Evolutionary conservation across 2,888 invertebrate genomes (phyloP), one percentile per base, ranked within the genome.

Genomic region (Agonopterix subpropinquella): DNA sequence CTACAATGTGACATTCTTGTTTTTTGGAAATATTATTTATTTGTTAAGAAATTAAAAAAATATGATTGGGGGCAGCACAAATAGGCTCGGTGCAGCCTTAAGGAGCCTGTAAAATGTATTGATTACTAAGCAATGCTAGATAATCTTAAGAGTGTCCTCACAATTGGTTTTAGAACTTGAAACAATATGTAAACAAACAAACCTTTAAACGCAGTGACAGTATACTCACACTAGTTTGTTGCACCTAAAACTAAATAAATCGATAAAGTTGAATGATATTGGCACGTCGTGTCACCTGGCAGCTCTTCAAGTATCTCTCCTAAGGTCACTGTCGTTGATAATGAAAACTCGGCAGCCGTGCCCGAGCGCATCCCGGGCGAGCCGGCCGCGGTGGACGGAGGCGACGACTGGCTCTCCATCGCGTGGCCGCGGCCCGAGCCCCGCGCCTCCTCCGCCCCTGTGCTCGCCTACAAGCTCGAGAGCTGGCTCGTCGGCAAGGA

Each of bases 381-480:
- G 62, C 95, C 96, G 15, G 89, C 90, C 50, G 91, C 94, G 18
- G 90, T 92, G n/a, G 95, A 96, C 73, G 92, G 93, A n/a, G 96
- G 96, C 43, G 92, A 91, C 67, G 95, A 94, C 72, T 96, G 96
- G 93, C 89, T 96, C 46, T 94, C 95, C 1, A 82, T 96, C 51
- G 91, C 92, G n/a, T 96, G 96, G 96, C 91, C 92, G 36, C 95
- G 95, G 73, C 92, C 95, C 0, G 90, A 91, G 50, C 87, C 89
- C 52, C 88, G 89, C 15, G 92, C 85, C 74, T 60, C 89, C 74
- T 60, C 89, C 69, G 94, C 94, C 2, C 95, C 96, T 0, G 93
- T 96, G 2, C 89, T 95, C 35, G 95, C 95, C 0, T 96, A 96
- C 78, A 92, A 92, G 66, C 91, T 96, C 4, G 96, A 96, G 65